Evolutionary conservation across 2,113 vertebrate genomes (phyloP), one percentile per base, ranked within the genome.

Genomic region (Carollia perspicillata): DNA sequence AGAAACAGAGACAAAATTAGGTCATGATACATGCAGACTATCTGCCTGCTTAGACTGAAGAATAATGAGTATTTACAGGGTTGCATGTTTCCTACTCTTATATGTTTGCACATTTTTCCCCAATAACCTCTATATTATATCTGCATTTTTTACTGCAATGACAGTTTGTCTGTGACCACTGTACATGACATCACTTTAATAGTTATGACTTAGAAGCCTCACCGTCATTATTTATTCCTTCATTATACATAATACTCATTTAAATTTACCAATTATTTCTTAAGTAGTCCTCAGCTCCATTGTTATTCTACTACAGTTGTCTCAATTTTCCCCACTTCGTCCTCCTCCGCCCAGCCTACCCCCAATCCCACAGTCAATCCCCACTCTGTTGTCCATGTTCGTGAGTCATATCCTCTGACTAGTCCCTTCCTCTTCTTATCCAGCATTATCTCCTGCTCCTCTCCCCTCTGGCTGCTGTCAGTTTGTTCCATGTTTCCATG

Each of bases 1-100:
- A 71, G 55, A 85, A 89, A 60, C 4, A 89, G 22, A 81, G 12
- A 23, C 40, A 93, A 66, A 83, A 53, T n/a, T 77, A 12, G 13
- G 9, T 16, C 37, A 66, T 58, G 30, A 10, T 30, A 4, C 2
- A 13, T 3, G 3, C 11, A 71, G 68, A 28, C 18, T 69, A 33
- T 20, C 40, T 40, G 6, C 10, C 30, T 47, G 30, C 9, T n/a
- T 87, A 88, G 58, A 0, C 23, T 53, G 40, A 10, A 77, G 6
- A 13, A n/a, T 51, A 75, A 63, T 44, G 26, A 85, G 16, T 22
- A 69, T 47, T 63, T 44, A 10, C 2, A 42, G 33, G 4, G 0
- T n/a, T 63, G 16, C 14, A 28, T 51, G 12, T 78, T 6, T 47
- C 18, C 8, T 79, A 17, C 17, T 81, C 3, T 40, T 37, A 42